These are phyloP conservation scores for Eudemis profundana DNA, from an alignment of 2,888 invertebrate species.

Conservation along the genomic window DNA sequence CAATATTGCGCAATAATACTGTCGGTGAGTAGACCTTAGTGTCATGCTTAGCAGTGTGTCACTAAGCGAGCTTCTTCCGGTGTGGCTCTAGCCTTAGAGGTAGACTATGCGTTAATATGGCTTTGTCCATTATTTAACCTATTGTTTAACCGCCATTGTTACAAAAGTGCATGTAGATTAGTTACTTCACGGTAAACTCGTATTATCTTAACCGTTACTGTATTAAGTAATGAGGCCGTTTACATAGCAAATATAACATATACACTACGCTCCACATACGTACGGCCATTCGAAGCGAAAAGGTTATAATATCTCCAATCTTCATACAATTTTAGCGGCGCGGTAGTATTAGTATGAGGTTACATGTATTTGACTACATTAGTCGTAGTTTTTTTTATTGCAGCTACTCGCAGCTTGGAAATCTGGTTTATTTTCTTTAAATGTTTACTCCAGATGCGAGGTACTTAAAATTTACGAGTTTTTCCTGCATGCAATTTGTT, in stretches of 20 bases:
- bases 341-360: not conserved
- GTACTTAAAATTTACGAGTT: conserved; percentile 16
- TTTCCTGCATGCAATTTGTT: conserved; percentile 2
- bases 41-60: too few species aligned
- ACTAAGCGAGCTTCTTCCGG: too few species aligned
- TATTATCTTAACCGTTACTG: conserved; percentile 31
- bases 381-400: conserved; percentile 5
- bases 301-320: not conserved
- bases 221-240: conserved; percentile 33
- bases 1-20: too few species aligned
- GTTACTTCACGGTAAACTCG: conserved; percentile 25
- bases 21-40: too few species aligned
- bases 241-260: conserved; percentile 33
- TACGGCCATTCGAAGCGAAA: not conserved
- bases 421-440: conserved; percentile 8
- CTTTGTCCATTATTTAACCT: conserved; percentile 4
- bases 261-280: conserved; percentile 28
- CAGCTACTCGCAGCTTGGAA: not conserved
- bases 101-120: not conserved
- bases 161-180: conserved; percentile 33
- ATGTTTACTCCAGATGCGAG: conserved; percentile 7
- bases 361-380: not conserved
- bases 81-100: too few species aligned
- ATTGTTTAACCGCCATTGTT: conserved; percentile 11
- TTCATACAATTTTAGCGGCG: not conserved